Evolutionary conservation across 92 coral and sea anemone genomes (phyloP), one percentile per base, ranked within the genome.

Genomic region (Pocillopora meandrina): DNA sequence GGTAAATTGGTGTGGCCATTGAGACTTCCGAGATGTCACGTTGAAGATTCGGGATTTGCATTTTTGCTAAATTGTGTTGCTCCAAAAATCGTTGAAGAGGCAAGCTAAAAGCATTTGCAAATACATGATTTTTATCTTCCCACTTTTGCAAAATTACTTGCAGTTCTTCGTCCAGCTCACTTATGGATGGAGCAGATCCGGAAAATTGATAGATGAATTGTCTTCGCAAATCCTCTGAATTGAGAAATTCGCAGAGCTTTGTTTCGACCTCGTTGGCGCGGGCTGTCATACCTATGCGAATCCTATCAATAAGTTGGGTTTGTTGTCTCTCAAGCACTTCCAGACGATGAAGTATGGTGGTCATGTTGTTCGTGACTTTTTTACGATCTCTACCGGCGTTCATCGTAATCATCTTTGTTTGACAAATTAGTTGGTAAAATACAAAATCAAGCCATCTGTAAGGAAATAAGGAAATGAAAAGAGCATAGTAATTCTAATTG

Each of bases 401-500:
- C 63, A 15, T 31, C 19, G 72, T 33, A 60, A 82, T 58, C 36
- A 80, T 80, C 23, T 56, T 72, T 10, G 86, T 58, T 35, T 80
- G 84, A 35, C 68, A 67, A 42, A 66, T 19, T 18, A 82, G 59
- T 10, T 71, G 71, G 9, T 66, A 82, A 26, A 76, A 65, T 42
- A 88, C 71, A 36, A 52, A 23, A 68, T 83, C 85, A 20, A 88
- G 12, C 91, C 91, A 88, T 47, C 91, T 88, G 69, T 18, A 69
- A 61, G 1, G 26, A 33, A 74, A 65, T 42, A 5, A 5, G 49
- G 5, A 42, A 42, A 42, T 42, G 5, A 42, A 42, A 42, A 42
- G 49, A 42, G 49, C 49, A 42, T 42, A 2, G 5, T 2, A 42
- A 42, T 42, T 42, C 5, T 42, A 42, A 42, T 2, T 5, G 2